Base-by-base conservation (phyloP, 2,888 invertebrate species). In the Cynaeus angustus region DNA sequence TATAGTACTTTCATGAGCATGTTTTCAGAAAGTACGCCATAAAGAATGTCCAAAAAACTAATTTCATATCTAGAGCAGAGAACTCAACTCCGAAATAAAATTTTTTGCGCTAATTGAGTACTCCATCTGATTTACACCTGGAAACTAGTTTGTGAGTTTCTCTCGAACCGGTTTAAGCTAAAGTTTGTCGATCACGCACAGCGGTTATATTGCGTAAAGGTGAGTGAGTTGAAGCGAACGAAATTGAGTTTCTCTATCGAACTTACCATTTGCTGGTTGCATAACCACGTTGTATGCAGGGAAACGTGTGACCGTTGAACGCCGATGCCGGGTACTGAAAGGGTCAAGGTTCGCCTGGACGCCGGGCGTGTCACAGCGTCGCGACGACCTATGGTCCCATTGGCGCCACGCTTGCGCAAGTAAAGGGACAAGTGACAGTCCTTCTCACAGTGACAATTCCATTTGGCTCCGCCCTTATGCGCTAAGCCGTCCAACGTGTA, bases 311-410 rank as follows among this genome's bases (percentile, higher is more conserved):
- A 76, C 77, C 77, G 78, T 75, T 77, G 72, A 77, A 75, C 80
- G 80, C 78, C 78, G 79, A 81, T 77, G 77, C 80, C 80, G 82
- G 82, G 79, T 82, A 83, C 82, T 80, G 82, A 66, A 82, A 82
- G 81, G 85, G 85, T 84, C 84, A 84, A 84, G 83, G 84, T 83
- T 84, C 84, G 83, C 79, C 79, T 81, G 82, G 81, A 81, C 80
- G 80, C 79, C 84, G 84, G 84, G 85, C 84, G 84, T 84, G 84
- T 85, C 84, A 81, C 83, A 81, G 79, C 82, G 83, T 83, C 83
- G 83, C 83, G 83, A 83, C 83, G 82, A 82, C 84, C 84, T 84
- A 84, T 84, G 83, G 83, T 83, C 82, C 83, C 82, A 75, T 75
- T 76, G 78, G 74, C 76, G 79, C 73, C 75, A 80, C 84, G 85